Conservation (phyloP, 2,797 vertebrate species). For the Fistularia tabacaria region DNA sequence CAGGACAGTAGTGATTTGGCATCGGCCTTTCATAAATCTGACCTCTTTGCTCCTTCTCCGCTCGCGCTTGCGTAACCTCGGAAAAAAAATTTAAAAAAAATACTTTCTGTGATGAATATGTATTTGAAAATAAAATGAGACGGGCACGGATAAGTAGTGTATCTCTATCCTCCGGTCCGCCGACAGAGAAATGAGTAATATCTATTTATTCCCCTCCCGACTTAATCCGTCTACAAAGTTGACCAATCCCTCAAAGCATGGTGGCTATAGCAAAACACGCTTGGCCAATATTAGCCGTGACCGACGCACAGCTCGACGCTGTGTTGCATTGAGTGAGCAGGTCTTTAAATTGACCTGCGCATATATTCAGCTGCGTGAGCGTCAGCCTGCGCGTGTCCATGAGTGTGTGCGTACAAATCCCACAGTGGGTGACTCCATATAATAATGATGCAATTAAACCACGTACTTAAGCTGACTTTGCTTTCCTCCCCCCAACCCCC, state of each 20-base stretch:
- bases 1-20: slow-evolving; percentile 51
- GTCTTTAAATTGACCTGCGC: slow-evolving; percentile 53
- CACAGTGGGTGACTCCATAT: slow-evolving; percentile 59
- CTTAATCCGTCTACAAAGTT: slow-evolving; percentile 66
- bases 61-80: slow-evolving; percentile 51
- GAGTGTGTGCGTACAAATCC: slow-evolving; percentile 51
- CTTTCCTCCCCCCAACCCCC: slow-evolving; percentile 52
- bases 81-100: slow-evolving; percentile 56
- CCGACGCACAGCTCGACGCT: neutral
- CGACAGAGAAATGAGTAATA: slow-evolving; percentile 57
- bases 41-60: slow-evolving; percentile 25
- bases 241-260: slow-evolving; percentile 60
- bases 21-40: slow-evolving; percentile 33
- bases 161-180: slow-evolving; percentile 38
- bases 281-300: neutral
- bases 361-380: too few relatives aligned
- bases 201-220: slow-evolving; percentile 55
- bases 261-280: slow-evolving; percentile 34
- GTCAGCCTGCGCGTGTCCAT: slow-evolving; percentile 23
- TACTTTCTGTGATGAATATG: slow-evolving; percentile 58
- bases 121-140: slow-evolving; percentile 54
- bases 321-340: neutral
- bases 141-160: slow-evolving; percentile 48
- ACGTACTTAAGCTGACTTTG: slow-evolving; percentile 84
- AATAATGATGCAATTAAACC: slow-evolving; percentile 88